phyloP scores from a whole-genome alignment of 2,888 invertebrate genomes.

The Drosophila recens region DNA sequence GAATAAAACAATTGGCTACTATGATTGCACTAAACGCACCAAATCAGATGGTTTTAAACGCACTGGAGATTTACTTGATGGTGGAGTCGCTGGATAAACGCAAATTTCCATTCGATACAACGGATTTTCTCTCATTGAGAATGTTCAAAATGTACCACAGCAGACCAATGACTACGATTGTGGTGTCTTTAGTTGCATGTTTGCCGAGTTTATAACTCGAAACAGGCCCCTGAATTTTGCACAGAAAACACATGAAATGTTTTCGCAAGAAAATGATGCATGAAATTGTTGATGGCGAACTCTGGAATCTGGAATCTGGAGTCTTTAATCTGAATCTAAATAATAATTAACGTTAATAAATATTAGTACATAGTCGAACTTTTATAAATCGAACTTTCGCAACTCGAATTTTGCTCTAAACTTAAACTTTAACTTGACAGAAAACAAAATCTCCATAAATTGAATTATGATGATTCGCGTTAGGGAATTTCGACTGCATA shows the following conservation, averaged over 20 bases:
- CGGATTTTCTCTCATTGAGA: conserved; percentile 89
- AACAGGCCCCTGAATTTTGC: conserved; percentile 92
- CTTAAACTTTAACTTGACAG: no score
- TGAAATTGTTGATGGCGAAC: conserved; percentile 92
- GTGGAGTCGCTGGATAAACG: conserved; percentile 96
- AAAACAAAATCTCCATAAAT: no score
- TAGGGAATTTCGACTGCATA: no score
- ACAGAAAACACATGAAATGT: conserved; percentile 97
- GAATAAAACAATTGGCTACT: conserved; percentile 91
- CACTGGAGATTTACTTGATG: conserved; percentile 91
- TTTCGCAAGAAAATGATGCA: conserved; percentile 95
- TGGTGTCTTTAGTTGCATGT: conserved; percentile 98
- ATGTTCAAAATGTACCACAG: conserved; percentile 93
- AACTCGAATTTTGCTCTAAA: no score
- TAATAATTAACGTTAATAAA: no score
- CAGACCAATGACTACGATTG: conserved; percentile 99
- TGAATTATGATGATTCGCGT: no score
- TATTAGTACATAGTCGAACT: no score
- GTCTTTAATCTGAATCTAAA: no score
- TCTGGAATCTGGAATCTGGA: conserved; percentile 85
- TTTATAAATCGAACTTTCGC: no score
- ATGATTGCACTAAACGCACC: conserved; percentile 96
- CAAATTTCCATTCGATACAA: conserved; percentile 89
- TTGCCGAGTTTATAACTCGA: conserved; percentile 95
- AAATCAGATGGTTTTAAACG: conserved; percentile 90